phyloP scores from a whole-genome alignment of 1,140 invertebrate species.

The Bombus vancouverensis region DNA sequence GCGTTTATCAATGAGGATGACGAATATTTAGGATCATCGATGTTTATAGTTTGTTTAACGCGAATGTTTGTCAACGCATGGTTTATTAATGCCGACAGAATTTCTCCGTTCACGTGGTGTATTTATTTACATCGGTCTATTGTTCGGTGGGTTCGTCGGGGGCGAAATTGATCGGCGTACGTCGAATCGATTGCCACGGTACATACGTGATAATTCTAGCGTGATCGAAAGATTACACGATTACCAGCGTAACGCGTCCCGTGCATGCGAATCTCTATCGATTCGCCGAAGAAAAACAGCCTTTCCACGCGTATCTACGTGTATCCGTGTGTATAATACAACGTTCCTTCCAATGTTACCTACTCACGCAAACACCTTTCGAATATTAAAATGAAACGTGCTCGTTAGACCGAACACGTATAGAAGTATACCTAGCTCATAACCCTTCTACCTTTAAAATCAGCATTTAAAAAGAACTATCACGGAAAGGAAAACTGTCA shows the following conservation, averaged over 20 bases:
- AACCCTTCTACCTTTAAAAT: neutral
- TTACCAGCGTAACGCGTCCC: conserved; percentile 11
- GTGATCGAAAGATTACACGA: conserved; percentile 27
- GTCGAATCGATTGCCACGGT: conserved; percentile 30
- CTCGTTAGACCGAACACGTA: neutral
- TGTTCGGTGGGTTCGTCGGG: conserved; percentile 27
- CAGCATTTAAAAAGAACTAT: neutral
- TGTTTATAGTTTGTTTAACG: conserved; percentile 55
- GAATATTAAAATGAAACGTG: neutral
- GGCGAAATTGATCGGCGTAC: conserved; percentile 34
- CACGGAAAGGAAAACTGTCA: neutral
- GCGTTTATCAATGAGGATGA: conserved; percentile 42
- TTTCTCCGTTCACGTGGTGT: neutral
- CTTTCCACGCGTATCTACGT: conserved; percentile 5
- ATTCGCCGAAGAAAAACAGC: conserved; percentile 17
- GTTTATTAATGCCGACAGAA: conserved; percentile 46
- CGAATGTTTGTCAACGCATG: conserved; percentile 38
- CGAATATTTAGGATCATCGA: conserved; percentile 49
- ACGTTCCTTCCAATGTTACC: neutral
- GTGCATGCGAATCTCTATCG: conserved; percentile 14
- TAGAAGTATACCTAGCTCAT: neutral
- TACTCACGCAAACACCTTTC: too few relatives aligned
- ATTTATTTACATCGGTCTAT: conserved; percentile 48
- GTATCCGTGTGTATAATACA: neutral
- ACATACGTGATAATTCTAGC: conserved; percentile 32